phyloP scores from a whole-genome alignment of 2,888 invertebrate species.

The Tillus elongatus region DNA sequence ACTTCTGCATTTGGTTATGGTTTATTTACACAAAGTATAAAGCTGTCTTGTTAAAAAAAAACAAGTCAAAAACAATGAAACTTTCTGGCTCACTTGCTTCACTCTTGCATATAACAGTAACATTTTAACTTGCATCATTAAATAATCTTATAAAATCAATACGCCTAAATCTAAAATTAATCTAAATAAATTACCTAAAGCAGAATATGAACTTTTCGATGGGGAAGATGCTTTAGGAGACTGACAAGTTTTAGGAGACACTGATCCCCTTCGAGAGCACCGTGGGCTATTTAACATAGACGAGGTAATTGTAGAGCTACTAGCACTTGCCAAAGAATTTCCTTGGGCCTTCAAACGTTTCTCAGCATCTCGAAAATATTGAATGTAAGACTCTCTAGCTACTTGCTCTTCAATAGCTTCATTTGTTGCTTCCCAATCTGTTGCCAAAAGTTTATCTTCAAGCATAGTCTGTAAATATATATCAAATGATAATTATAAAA shows the following conservation, averaged over 20 bases:
- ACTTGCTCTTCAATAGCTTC: conserved; percentile 85
- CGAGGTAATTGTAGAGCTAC: conserved; percentile 39
- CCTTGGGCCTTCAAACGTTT: conserved; percentile 38
- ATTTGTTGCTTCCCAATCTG: conserved; percentile 87
- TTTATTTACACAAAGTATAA: no score
- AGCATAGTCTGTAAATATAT: conserved; percentile 62
- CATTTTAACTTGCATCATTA: no score
- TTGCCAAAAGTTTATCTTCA: conserved; percentile 79
- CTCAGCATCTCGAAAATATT: conserved; percentile 46
- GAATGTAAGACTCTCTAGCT: conserved; percentile 74
- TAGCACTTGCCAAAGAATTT: conserved; percentile 34
- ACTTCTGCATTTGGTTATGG: no score
- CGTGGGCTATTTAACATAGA: conserved; percentile 33
- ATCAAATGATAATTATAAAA: conserved; percentile 6
- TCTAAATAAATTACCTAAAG: conserved; percentile 23
- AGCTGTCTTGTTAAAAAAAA: no score
- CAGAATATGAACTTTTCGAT: conserved; percentile 29
- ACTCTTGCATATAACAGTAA: no score
- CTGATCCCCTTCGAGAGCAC: conserved; percentile 35
- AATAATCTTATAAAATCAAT: no score
- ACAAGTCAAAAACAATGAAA: no score
- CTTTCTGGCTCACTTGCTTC: no score
- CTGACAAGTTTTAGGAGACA: conserved; percentile 37
- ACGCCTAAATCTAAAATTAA: no score
- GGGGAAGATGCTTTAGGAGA: conserved; percentile 36